A percentile compares a stretch with the other conserved stretches of the same genome.
These are phyloP conservation scores for Odocoileus virginianus DNA, from an alignment of 2,113 vertebrate genomes.

Conservation along the genomic window DNA sequence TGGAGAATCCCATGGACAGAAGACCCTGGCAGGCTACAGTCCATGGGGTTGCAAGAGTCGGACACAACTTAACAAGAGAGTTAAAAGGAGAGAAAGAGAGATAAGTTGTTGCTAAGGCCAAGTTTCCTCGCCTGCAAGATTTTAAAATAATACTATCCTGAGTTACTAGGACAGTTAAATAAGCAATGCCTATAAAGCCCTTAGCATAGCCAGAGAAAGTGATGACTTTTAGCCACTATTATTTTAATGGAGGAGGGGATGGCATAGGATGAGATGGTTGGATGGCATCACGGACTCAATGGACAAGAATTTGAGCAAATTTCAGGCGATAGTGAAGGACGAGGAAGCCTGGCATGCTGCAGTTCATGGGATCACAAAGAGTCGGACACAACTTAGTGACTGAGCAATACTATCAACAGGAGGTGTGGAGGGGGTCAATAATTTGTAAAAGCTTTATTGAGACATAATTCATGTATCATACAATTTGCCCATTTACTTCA, in stretches of 20 bases:
- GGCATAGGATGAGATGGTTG: no score
- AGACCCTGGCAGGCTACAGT: neutral
- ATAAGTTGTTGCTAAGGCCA: no score
- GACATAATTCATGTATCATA: neutral
- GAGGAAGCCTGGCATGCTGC: no score
- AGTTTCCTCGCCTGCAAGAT: neutral
- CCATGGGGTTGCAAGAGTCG: rapidly evolving
- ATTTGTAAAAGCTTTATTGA: neutral
- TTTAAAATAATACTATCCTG: neutral
- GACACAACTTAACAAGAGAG: no score
- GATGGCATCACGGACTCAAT: no score
- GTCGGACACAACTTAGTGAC: no score
- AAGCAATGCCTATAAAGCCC: neutral
- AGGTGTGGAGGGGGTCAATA: no score
- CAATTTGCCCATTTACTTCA: neutral
- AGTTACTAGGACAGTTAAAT: neutral
- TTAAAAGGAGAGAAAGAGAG: no score
- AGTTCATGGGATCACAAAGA: no score
- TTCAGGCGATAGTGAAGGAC: no score
- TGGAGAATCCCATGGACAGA: neutral
- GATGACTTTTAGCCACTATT: neutral
- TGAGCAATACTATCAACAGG: neutral
- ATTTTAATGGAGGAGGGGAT: no score
- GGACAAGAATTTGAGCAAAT: no score
- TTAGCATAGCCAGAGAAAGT: neutral